phyloP scores from a whole-genome alignment of 2,113 vertebrate genomes.

The Notothenia rossii region DNA sequence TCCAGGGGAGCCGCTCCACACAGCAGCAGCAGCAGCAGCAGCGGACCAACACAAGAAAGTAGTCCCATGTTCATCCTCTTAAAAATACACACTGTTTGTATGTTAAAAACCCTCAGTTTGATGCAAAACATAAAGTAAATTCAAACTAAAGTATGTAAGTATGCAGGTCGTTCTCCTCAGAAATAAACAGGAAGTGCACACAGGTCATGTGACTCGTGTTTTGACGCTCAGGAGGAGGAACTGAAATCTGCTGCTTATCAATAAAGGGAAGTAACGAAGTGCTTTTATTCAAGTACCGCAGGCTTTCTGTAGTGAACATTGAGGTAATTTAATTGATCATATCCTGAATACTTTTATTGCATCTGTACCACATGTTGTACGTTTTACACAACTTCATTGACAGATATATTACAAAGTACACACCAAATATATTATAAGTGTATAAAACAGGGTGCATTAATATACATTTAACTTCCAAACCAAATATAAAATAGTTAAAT shows the following conservation, averaged over 20 bases:
- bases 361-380: no score
- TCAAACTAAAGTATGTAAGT: not conserved
- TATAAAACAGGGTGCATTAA: no score
- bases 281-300: not conserved
- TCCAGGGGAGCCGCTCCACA: not conserved
- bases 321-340: no score
- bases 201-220: constrained; percentile 40
- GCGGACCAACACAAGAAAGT: not conserved
- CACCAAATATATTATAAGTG: no score
- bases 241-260: not conserved
- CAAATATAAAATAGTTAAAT: no score
- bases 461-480: no score
- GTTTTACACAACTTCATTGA: no score
- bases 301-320: not conserved
- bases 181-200: constrained; percentile 49
- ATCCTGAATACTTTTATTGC: no score
- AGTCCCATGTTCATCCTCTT: not conserved
- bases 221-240: not conserved
- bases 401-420: no score
- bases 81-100: not conserved
- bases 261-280: not conserved
- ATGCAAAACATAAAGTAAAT: fast-evolving
- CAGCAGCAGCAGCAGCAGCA: constrained; percentile 34
- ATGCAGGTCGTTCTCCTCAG: fast-evolving
- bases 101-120: no score